Percentiles rank a stretch among this genome's conserved stretches.
These are phyloP conservation scores for Danaus melanippus DNA, from an alignment of 1,140 invertebrate species.

Conservation along the genomic window DNA sequence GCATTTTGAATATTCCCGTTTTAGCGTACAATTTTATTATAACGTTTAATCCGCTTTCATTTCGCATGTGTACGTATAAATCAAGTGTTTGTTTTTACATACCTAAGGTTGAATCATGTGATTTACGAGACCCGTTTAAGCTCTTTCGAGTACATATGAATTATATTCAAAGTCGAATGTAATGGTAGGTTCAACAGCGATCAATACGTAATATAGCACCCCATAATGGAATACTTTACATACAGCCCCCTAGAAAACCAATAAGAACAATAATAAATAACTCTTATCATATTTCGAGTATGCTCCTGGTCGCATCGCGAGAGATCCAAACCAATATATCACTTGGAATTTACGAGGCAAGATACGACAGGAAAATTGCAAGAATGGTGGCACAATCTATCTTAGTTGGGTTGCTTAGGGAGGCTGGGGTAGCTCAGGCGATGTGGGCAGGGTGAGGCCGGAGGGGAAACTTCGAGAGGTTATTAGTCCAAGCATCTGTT, in stretches of 20 bases:
- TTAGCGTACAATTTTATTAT: conserved; percentile 28
- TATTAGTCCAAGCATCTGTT: conserved; percentile 75
- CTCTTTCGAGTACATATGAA: conserved; percentile 23
- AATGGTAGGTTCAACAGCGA: conserved; percentile 17
- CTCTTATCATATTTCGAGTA: conserved; percentile 73
- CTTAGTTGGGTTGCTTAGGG: conserved; percentile 73
- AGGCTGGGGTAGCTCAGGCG: conserved; percentile 54
- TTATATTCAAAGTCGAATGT: conserved; percentile 16
- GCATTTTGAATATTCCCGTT: conserved; percentile 30
- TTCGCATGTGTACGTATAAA: conserved; percentile 29
- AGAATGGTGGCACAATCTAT: conserved; percentile 85
- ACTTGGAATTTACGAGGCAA: conserved; percentile 81
- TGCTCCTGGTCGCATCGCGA: conserved; percentile 74
- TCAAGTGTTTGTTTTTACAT: conserved; percentile 34
- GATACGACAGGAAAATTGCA: conserved; percentile 85
- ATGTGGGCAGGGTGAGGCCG: conserved; percentile 31
- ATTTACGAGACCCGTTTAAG: conserved; percentile 27
- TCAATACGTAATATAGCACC: conserved; percentile 33
- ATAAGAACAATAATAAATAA: conserved; percentile 73
- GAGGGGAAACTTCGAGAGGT: conserved; percentile 72
- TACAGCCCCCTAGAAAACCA: conserved; percentile 63
- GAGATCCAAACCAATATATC: conserved; percentile 82
- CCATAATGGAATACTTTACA: conserved; percentile 45
- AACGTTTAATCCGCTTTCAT: conserved; percentile 35
- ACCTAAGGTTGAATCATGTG: conserved; percentile 29